Evolutionary conservation across 2,797 vertebrate genomes (phyloP).

Genomic region (Gallinago solitaria): DNA sequence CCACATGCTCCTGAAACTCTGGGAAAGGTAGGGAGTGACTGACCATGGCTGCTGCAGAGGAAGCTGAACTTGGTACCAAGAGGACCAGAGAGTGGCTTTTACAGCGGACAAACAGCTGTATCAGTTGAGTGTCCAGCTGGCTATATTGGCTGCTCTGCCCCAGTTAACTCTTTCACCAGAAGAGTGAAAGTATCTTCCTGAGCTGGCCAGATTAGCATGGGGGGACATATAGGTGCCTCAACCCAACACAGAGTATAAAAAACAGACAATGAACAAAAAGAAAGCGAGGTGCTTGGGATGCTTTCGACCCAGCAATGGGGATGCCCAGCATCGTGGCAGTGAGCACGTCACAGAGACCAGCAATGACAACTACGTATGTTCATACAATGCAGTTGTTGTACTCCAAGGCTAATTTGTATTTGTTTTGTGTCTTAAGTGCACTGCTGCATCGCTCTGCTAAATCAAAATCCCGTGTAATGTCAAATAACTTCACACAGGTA

Average conservation of each 20-base stretch:
- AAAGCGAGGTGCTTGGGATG: background rate
- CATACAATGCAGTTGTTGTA: background rate
- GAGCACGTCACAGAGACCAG: background rate
- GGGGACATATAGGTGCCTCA: background rate
- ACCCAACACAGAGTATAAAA: background rate
- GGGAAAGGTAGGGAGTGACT: background rate
- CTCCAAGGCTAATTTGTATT: background rate
- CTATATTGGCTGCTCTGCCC: background rate
- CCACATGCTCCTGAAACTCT: background rate
- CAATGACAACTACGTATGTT: rapidly evolving
- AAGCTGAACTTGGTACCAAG: background rate
- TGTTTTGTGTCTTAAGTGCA: background rate
- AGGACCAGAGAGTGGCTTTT: background rate
- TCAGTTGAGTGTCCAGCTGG: background rate
- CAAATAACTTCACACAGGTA: background rate
- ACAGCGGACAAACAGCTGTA: background rate
- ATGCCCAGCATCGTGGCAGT: background rate
- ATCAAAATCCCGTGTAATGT: background rate
- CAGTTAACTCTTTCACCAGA: background rate
- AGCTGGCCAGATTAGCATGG: background rate
- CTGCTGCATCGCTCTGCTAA: background rate
- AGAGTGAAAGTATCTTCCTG: background rate
- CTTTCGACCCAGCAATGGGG: background rate
- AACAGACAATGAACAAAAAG: background rate
- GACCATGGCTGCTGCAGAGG: background rate